Base-by-base conservation (phyloP, 2,797 vertebrate species). In the Cyclura pinguis region DNA sequence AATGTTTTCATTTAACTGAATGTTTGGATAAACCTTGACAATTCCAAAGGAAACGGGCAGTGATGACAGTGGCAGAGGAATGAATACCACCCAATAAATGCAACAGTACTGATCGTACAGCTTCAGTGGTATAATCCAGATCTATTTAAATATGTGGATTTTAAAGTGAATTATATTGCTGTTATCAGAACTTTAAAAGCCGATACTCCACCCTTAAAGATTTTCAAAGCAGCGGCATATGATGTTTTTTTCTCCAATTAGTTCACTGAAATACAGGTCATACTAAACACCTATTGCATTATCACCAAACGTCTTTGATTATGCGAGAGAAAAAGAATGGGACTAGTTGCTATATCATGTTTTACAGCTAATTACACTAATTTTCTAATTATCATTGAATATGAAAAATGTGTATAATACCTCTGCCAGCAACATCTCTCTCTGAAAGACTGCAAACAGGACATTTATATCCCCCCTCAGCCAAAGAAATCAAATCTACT, bases 401-500 rank as follows among this genome's bases (percentile, higher is more conserved):
- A 59, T 47, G 55, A 32, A 59, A 86, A 59, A 62, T 59, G 55
- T 90, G 22, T 0, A 1, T 12, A 84, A 67, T 92, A 89, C 55
- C 91, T 20, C 1, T 20, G 64, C 20, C 18, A 73, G 16, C 4
- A n/a, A 47, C 76, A 57, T 14, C 42, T 50, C 82, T 86, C n/a
- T 59, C 7, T 72, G 80, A 88, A 38, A 88, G 0, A 18, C 80
- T 69, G 57, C 0, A 91, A 88, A 29, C 4, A 38, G 4, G 10
- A 42, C 2, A 85, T 87, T 92, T 92, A 47, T 85, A 27, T 38
- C 0, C 4, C 80, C 29, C 90, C 20, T 14, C 24, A 38, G 10
- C 82, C 77, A 62, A 85, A 92, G 91, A 10, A 88, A 88, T 20
- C 55, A 95, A 88, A 89, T 4, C 4, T 47, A 3, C 88, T 35